These are phyloP conservation scores for Chesias legatella DNA, from an alignment of 2,888 invertebrate species.

Conservation along the genomic window DNA sequence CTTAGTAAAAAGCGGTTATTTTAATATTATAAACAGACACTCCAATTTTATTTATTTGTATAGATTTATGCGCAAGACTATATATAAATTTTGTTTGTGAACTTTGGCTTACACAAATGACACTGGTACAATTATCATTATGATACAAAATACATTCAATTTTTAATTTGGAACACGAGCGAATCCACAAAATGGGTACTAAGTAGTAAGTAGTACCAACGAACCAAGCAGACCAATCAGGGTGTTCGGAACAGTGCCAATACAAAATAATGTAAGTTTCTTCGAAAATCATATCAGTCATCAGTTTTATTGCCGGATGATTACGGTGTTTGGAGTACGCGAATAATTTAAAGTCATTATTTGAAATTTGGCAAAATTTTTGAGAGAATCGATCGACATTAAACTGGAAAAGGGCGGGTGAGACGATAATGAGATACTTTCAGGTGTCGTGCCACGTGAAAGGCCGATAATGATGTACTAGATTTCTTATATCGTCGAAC, in stretches of 20 bases:
- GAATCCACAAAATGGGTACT: too few relatives aligned
- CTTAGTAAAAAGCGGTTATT: too few relatives aligned
- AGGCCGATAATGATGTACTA: slow-evolving; percentile 10
- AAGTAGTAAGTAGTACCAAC: too few relatives aligned
- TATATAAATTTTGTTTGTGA: too few relatives aligned
- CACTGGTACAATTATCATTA: too few relatives aligned
- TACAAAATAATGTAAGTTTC: slow-evolving; percentile 37
- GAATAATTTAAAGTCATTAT: slow-evolving; percentile 54
- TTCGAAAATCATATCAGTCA: slow-evolving; percentile 49
- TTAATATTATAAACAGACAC: too few relatives aligned
- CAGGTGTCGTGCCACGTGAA: slow-evolving; percentile 16
- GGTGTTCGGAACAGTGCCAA: slow-evolving; percentile 23
- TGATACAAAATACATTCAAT: too few relatives aligned
- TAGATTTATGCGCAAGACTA: too few relatives aligned
- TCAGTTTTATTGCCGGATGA: slow-evolving; percentile 50
- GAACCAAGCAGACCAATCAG: slow-evolving; percentile 2
- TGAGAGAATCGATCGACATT: slow-evolving; percentile 41
- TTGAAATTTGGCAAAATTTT: slow-evolving; percentile 48
- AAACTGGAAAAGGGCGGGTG: slow-evolving; percentile 38
- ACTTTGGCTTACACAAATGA: too few relatives aligned
- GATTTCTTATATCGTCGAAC: slow-evolving; percentile 14
- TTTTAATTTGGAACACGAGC: too few relatives aligned
- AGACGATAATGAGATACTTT: slow-evolving; percentile 18
- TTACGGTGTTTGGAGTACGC: slow-evolving; percentile 41
- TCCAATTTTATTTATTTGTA: too few relatives aligned